A percentile compares a stretch with the other conserved stretches of the same genome.
Evolutionary conservation across 2,888 invertebrate species (phyloP).

Genomic region (Orthosia gothica): DNA sequence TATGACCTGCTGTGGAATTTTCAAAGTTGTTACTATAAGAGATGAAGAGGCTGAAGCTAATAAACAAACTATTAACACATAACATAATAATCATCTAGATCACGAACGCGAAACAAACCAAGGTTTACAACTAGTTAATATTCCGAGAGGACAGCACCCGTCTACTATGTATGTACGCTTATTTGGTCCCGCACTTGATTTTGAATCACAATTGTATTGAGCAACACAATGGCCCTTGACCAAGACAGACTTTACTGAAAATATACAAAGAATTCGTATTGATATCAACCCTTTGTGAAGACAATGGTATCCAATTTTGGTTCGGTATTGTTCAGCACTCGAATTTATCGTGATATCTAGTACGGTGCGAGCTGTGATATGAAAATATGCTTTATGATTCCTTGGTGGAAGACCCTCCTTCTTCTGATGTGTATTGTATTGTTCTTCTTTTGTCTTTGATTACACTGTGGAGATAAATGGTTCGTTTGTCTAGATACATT

Average conservation of each 20-base stretch:
- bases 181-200: constrained; percentile 66
- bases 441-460: constrained; percentile 15
- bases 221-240: constrained; percentile 67
- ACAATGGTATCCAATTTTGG: constrained; percentile 65
- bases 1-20: neutral
- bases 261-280: constrained; percentile 66
- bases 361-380: constrained; percentile 17
- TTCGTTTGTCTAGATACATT: neutral
- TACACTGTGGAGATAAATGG: neutral
- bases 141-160: constrained; percentile 51
- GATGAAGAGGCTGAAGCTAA: neutral
- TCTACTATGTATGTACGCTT: constrained; percentile 64
- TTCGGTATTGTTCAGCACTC: constrained; percentile 53
- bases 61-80: constrained; percentile 50
- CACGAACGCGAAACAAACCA: constrained; percentile 62
- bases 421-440: constrained; percentile 24
- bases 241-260: constrained; percentile 61
- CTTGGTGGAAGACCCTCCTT: neutral
- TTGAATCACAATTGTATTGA: constrained; percentile 67
- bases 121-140: constrained; percentile 64
- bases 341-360: constrained; percentile 38
- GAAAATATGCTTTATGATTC: constrained; percentile 26
- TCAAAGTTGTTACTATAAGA: neutral
- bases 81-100: constrained; percentile 59
- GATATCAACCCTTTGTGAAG: constrained; percentile 61